Base-by-base conservation (phyloP, 2,888 invertebrate genomes). In the Leptothorax acervorum region DNA sequence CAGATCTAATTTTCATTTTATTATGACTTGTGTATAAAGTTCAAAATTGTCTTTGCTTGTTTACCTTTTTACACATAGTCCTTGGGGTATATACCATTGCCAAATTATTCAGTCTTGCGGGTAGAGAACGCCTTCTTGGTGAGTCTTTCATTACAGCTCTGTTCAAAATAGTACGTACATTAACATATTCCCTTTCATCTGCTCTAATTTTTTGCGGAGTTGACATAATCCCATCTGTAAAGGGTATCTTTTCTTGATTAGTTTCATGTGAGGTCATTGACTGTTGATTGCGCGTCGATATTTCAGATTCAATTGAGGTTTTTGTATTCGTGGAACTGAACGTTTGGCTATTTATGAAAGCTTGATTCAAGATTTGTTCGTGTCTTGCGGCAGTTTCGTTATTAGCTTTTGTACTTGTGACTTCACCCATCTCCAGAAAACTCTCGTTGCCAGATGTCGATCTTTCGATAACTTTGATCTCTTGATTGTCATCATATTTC, bases 81-180 rank as follows among this genome's bases (percentile, higher is more conserved):
- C 91, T 93, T 74, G 48, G 48, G 2, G 15, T 18, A 18, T 48
- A 39, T 35, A 15, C 5, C 45, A 62, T 31, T 23, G 15, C 0
- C 48, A 76, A 35, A 76, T 51, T 66, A 28, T 88, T 88, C 53
- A 94, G 86, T 18, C 89, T 89, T 8, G 92, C 90, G 0, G 93
- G 94, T 9, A 94, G 85, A 18, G 93, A 93, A 85, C 92, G 91
- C 85, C 93, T 87, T 53, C 93, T 92, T 5, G 90, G 83, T 6
- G 92, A 82, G 74, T 75, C 83, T 28, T 62, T 91, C 62, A 85
- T 86, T 3, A 35, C 15, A 45, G 85, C 82, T 23, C 90, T 89
- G 9, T 83, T 88, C 28, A 89, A 55, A 55, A 2, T 76, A 63
- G 87, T 75, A 71, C 88, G 86, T 8, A 82, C n/a, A 12, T 85